Base-by-base conservation (phyloP, 1,140 invertebrate genomes). In the Drosophila sturtevanti region DNA sequence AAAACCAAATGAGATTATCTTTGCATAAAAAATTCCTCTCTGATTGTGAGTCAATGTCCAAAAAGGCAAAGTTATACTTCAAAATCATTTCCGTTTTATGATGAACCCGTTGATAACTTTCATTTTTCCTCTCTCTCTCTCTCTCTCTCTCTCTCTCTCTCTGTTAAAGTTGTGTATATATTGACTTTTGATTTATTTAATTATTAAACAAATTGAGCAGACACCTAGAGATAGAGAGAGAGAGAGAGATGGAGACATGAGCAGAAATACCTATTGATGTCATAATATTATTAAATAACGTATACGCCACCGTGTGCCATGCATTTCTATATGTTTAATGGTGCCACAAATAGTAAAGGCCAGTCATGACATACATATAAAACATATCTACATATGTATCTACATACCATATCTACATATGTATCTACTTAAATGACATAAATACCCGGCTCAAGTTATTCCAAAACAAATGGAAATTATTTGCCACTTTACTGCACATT, bases 201-300 rank as follows among this genome's bases (percentile, higher is more conserved):
- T 79, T 76, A 80, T 75, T 70, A 65, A 65, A 66, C 63, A 71
- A 75, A 69, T 72, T 80, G 68, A 74, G 76, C 16, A 21, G 44
- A 64, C 60, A 77, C 73, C n/a, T n/a, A n/a, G n/a, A 74, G 56
- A 67, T 7, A 22, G 11, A 22, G 16, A 69, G 68, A 65, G 63
- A 58, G 12, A 44, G 1, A 5, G 31, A 62, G 14, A 54, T 37
- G 63, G 48, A 54, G 35, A 14, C 55, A 51, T 44, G 34, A n/a
- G 31, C 18, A 65, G 41, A 66, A 66, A 65, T 56, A 81, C 63
- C 74, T 63, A 82, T 77, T 78, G 79, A 70, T 87, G 82, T 82
- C 82, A 87, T 87, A 87, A 87, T 72, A 48, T 44, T 82, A 79
- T 87, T 87, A 79, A 87, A 87, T 87, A 87, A 87, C 79, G 84